phyloP scores from a whole-genome alignment of 2,888 invertebrate genomes.

The Epinotia nisella region DNA sequence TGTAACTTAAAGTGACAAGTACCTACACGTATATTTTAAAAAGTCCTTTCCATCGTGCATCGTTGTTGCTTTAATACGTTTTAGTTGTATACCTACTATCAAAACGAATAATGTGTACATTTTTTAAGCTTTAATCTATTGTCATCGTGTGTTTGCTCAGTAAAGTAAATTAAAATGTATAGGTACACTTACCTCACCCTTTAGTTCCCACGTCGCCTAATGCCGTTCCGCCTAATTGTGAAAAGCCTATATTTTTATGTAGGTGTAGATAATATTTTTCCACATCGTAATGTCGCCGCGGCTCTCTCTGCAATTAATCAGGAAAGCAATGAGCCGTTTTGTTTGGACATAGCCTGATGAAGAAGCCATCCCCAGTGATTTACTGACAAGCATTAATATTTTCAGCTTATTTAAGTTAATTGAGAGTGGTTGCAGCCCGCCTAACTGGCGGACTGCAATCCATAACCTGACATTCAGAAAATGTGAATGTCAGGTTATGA shows the following conservation, averaged over 20 bases:
- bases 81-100: neutral
- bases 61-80: neutral
- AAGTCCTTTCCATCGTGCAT: neutral
- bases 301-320: conserved; percentile 80
- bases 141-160: neutral
- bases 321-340: conserved; percentile 82
- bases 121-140: neutral
- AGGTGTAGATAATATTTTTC: conserved; percentile 61
- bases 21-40: conserved; percentile 45
- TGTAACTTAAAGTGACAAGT: conserved; percentile 74
- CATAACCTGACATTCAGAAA: no score
- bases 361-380: conserved; percentile 50
- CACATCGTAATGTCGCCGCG: conserved; percentile 75
- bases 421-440: conserved; percentile 32
- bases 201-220: neutral
- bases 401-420: conserved; percentile 45
- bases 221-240: conserved; percentile 29
- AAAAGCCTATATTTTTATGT: conserved; percentile 39
- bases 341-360: conserved; percentile 79
- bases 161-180: neutral
- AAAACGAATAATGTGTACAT: no score
- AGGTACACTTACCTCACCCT: neutral
- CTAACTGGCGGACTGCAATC: no score
- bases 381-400: conserved; percentile 46
- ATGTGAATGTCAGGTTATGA: conserved; percentile 12